Base-by-base conservation (phyloP, 2,797 vertebrate species). In the Danio aesculapii region DNA sequence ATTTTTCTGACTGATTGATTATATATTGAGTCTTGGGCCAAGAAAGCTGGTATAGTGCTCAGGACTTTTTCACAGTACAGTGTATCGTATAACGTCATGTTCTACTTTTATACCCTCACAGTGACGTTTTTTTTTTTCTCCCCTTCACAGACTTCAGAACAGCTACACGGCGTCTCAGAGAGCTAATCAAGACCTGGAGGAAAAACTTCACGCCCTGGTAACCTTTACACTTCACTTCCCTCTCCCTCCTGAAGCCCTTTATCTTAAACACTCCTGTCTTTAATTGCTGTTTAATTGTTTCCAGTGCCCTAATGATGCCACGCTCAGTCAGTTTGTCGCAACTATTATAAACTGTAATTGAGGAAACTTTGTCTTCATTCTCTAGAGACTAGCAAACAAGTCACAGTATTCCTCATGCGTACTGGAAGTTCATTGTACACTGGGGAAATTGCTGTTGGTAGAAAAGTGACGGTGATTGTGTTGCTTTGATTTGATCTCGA, bases 131-230 rank as follows among this genome's bases (percentile, higher is more conserved):
- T 84, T 78, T 62, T 59, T 61, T n/a, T n/a, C n/a, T 30, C 30
- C 30, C n/a, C 62, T 82, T 64, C 81, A 0, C 87, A 99, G 98
- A 93, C 93, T 99, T 78, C 97, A 99, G 92, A 99, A 98, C 91
- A 99, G 97, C 90, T 99, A 99, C 90, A 98, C 97, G 0, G 97
- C 97, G 6, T 99, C 98, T 21, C 98, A 99, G 90, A 94, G 97
- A 93, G 92, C 96, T 88, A 99, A 99, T 89, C 97, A 99, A 92
- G 98, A 99, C 76, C 93, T 99, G 89, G 98, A 99, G 87, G 98
- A 99, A 93, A 99, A 98, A 91, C 94, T 99, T 75, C 97, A 98
- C 61, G 92, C 96, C 9, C 91, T 99, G 96, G 97, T 99, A 96
- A 95, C 39, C 19, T 50, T 69, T 85, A 53, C 59, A 43, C 10